phyloP scores from a whole-genome alignment of 2,888 invertebrate species.

The Mantis religiosa region DNA sequence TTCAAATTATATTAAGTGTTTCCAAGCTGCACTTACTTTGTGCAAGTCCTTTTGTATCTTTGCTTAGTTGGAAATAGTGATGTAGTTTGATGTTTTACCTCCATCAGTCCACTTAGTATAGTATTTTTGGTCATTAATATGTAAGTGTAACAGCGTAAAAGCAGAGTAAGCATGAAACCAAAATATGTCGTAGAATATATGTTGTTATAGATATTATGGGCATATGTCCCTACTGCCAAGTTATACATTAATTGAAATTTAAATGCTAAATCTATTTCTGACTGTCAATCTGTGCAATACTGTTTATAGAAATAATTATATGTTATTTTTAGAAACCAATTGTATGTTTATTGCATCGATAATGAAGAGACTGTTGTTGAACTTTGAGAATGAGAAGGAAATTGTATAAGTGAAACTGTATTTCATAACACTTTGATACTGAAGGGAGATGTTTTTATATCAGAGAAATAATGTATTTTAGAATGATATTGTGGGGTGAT shows the following conservation, averaged over 20 bases:
- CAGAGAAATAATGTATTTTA: constrained; percentile 30
- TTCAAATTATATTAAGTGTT: neutral
- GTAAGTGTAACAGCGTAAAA: neutral
- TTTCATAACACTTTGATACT: constrained; percentile 28
- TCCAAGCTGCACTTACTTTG: neutral
- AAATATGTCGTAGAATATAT: neutral
- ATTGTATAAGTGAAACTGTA: constrained; percentile 7
- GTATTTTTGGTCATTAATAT: neutral
- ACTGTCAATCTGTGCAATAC: constrained; percentile 28
- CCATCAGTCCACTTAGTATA: neutral
- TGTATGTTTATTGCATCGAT: constrained; percentile 22
- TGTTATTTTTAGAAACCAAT: constrained; percentile 11
- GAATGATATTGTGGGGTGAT: constrained; percentile 29
- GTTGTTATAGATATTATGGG: neutral
- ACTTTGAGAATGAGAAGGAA: constrained; percentile 8
- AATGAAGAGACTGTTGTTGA: constrained; percentile 26
- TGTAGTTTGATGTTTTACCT: neutral
- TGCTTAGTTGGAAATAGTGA: neutral
- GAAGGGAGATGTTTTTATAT: constrained; percentile 30
- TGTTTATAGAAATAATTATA: neutral
- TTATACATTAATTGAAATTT: neutral
- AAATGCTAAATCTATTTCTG: constrained; percentile 5
- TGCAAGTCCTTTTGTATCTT: neutral
- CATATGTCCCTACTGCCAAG: neutral
- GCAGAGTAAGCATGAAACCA: neutral